Conservation (phyloP, 2,113 vertebrate genomes). For the Urocynchramus pylzowi region DNA sequence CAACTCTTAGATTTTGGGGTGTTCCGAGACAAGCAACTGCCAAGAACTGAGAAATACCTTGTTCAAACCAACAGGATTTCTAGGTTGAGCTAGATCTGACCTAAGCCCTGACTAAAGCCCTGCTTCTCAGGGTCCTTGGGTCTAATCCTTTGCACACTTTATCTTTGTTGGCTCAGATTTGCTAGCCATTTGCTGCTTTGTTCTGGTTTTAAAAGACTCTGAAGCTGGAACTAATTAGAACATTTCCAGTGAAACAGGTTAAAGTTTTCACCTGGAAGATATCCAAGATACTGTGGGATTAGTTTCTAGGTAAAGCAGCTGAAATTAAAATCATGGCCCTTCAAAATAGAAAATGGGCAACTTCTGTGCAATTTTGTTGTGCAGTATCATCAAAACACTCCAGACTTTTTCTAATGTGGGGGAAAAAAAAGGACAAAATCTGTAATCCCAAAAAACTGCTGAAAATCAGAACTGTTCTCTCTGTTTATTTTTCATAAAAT, state of each 20-base stretch:
- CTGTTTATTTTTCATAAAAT: background rate
- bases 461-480: background rate
- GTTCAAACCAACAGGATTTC: background rate
- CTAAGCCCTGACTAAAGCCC: background rate
- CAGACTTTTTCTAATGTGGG: background rate
- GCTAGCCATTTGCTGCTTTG: background rate
- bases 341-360: background rate
- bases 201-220: background rate
- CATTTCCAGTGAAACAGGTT: background rate
- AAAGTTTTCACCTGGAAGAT: background rate
- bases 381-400: background rate
- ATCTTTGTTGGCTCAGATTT: background rate
- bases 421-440: background rate
- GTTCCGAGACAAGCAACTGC: background rate
- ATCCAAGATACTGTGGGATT: background rate
- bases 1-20: background rate
- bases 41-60: background rate
- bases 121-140: background rate
- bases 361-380: background rate
- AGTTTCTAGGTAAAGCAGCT: background rate
- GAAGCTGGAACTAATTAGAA: background rate
- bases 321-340: background rate
- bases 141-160: background rate
- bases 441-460: background rate
- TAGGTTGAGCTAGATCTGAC: background rate